Evolutionary conservation across 2,888 invertebrate genomes (phyloP).

Genomic region (Vesta saturnalis): DNA sequence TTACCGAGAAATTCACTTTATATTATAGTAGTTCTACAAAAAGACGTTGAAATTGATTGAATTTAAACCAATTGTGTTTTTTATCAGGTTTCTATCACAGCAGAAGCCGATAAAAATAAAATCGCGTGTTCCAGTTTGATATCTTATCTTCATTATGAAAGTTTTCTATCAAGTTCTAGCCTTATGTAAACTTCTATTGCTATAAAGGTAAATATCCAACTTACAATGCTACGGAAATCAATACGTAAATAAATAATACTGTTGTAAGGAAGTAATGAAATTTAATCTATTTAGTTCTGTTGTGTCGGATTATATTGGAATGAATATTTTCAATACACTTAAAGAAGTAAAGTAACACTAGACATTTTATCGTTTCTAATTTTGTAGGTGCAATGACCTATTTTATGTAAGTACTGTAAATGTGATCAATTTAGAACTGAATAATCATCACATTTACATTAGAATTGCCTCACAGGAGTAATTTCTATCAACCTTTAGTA

Average conservation of each 20-base stretch:
- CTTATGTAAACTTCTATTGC: background rate
- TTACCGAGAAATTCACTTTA: background rate
- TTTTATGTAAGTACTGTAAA: too few species aligned
- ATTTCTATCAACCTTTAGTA: too few species aligned
- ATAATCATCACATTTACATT: too few species aligned
- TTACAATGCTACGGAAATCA: too few species aligned
- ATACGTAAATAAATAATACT: background rate
- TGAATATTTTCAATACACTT: too few species aligned
- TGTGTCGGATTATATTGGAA: too few species aligned
- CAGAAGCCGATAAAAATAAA: background rate
- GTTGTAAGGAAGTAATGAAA: background rate
- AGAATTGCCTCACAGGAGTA: too few species aligned
- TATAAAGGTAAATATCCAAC: background rate
- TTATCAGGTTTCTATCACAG: background rate
- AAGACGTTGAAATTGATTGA: background rate
- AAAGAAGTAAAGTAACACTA: too few species aligned
- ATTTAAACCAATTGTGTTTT: background rate
- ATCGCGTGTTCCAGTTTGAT: background rate
- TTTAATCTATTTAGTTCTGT: background rate
- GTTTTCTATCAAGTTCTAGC: background rate
- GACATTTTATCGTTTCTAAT: too few species aligned
- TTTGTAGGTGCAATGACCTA: too few species aligned
- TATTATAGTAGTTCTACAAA: background rate
- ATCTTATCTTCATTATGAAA: constrained; percentile 8
- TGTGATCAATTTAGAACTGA: too few species aligned